Conservation (phyloP, 2,888 invertebrate species). For the Hemistola chrysoprasaria region DNA sequence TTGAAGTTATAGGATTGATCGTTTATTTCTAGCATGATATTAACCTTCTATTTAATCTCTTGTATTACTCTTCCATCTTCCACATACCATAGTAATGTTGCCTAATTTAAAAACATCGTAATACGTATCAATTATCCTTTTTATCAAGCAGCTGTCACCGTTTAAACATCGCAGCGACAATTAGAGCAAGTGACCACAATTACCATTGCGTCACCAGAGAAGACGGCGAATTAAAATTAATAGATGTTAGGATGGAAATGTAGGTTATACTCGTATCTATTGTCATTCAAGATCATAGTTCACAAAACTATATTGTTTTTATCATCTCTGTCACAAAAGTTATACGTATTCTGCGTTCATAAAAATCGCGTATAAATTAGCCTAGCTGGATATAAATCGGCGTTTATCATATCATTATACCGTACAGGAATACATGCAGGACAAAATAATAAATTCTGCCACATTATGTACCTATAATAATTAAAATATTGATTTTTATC, state of each 20-base stretch:
- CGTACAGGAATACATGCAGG: no score
- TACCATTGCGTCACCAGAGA: conserved; percentile 68
- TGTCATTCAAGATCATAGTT: conserved; percentile 12
- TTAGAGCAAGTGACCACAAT: conserved; percentile 77
- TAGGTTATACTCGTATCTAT: conserved; percentile 47
- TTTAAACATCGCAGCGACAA: conserved; percentile 61
- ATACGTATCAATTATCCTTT: conserved; percentile 60
- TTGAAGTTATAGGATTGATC: neutral
- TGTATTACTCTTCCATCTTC: no score
- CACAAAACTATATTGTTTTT: no score
- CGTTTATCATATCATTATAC: no score
- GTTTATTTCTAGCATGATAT: neutral
- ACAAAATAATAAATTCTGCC: no score
- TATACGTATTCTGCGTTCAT: no score
- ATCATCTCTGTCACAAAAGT: no score
- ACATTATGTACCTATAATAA: no score
- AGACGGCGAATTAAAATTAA: conserved; percentile 68
- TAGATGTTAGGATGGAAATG: conserved; percentile 55
- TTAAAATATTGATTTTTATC: no score
- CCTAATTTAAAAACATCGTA: conserved; percentile 34
- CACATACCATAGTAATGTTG: conserved; percentile 15
- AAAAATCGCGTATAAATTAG: no score
- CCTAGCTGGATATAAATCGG: no score
- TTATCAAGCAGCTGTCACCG: conserved; percentile 67
- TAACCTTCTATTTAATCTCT: no score